Base-by-base conservation (phyloP, 2,888 invertebrate genomes). In the Agrochola macilenta region DNA sequence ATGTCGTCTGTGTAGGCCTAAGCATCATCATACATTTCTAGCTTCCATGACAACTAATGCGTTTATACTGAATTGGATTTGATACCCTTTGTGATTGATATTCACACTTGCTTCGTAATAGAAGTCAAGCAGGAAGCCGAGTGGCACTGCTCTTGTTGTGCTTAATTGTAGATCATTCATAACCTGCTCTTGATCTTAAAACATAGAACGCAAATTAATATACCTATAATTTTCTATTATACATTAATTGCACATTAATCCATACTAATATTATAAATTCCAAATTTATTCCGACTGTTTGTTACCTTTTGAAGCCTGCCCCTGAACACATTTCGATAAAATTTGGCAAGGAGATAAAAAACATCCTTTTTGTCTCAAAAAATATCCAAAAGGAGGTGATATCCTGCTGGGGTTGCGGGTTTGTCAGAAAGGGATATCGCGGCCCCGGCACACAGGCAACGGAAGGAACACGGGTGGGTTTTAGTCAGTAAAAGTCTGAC, bases 1-100 rank as follows among this genome's bases (percentile, higher is more conserved):
- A 11, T 54, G 4, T 54, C n/a, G 3, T 54, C n/a, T 4, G 2
- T 54, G 1, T 57, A 57, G n/a, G 1, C 54, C 11, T n/a, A 11
- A 11, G 12, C n/a, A 57, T 57, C n/a, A 57, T n/a, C 57, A 5
- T 57, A 57, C 23, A 69, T 35, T 23, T 61, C 14, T 23, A 60
- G 43, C 14, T 46, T 54, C 17, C 5, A 26, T 77, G 43, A 46
- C 35, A 77, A 26, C 5, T 57, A 57, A 61, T 52, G 49, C 75
- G 64, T 65, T 64, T 49, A 14, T 68, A 35, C 26, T 63, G 30
- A 8, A 61, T 46, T 68, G 30, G 17, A 77, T 68, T 69, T 63
- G 54, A 69, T 78, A 78, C 35, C 23, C 39, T 78, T 78, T 64
- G 77, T 76, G 30, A 66, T 20, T 76, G 30, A 66, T 20, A 52